Conservation (phyloP, 2,797 vertebrate species). For the Coilia nasus region DNA sequence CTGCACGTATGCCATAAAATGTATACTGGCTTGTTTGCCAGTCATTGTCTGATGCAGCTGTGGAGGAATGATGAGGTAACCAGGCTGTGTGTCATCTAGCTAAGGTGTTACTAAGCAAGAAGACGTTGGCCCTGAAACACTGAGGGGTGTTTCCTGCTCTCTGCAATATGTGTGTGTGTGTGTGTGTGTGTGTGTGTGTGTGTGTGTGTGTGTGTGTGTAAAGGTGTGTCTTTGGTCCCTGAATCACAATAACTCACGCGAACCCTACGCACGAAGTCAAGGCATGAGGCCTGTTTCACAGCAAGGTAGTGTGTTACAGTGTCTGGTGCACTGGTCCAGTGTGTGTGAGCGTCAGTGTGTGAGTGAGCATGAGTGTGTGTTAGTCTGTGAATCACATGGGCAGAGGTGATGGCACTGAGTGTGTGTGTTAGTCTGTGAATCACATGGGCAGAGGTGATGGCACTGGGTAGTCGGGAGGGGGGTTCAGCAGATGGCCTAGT, state of each 20-base stretch:
- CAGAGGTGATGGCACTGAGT: neutral
- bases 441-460: neutral
- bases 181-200: neutral
- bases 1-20: too few species aligned
- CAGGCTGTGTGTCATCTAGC: neutral
- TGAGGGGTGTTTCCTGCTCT: neutral
- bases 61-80: slow-evolving; percentile 14
- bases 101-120: slow-evolving; percentile 9
- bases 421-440: neutral
- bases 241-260: slow-evolving; percentile 9
- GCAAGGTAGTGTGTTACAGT: neutral
- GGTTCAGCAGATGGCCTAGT: neutral
- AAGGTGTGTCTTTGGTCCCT: neutral
- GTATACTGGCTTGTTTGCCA: neutral
- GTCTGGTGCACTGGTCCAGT: neutral
- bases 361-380: neutral
- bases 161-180: neutral
- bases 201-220: neutral
- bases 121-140: neutral
- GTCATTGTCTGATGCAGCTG: neutral
- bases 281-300: neutral
- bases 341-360: slow-evolving; percentile 8
- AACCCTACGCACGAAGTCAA: neutral
- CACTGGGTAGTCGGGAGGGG: neutral
- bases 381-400: neutral